Base-by-base conservation (phyloP, 2,888 invertebrate genomes). In the Plutella xylostella region DNA sequence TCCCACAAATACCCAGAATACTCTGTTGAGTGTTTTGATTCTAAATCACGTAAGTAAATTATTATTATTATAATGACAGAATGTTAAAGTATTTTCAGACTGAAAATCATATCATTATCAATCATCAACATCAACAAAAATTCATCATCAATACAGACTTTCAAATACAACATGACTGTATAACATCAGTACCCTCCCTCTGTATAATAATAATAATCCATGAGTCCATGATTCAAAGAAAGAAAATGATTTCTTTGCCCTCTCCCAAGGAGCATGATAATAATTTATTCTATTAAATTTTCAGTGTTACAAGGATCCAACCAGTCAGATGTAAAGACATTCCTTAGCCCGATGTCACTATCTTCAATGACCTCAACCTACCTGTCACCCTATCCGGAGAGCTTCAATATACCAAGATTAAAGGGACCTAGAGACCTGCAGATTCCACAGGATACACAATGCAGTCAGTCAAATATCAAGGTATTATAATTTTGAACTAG, bases 1-100 rank as follows among this genome's bases (percentile, higher is more conserved):
- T 73, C 72, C 34, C 63, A 60, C 42, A 66, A 58, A 21, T 74
- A 68, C 48, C 66, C 71, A 5, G 72, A 75, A 31, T 79, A 77
- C 50, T 69, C 72, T 2, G 68, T 82, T 37, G 73, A 80, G 49
- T 72, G 64, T 49, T 79, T 79, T 63, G 70, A 76, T 51, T 80
- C 83, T 19, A 65, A 55, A 54, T 68, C 68, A 49, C 61, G 83
- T 83, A 60, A 72, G 76, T 71, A 38, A 22, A 9, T 28, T 28
- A 4, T n/a, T 28, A n/a, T 19, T 42, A 38, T 35, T 20, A 17
- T 40, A 30, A 12, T 19, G 3, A 15, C 17, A 30, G 31, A 18
- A 18, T 14, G 2, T 35, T 42, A 2, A 28, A 28, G 11, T 25
- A 7, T 35, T 14, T 37, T n/a, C n/a, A n/a, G n/a, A n/a, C n/a